Evolutionary conservation across 2,888 invertebrate species (phyloP).

Genomic region (Camptogramma bilineatum): DNA sequence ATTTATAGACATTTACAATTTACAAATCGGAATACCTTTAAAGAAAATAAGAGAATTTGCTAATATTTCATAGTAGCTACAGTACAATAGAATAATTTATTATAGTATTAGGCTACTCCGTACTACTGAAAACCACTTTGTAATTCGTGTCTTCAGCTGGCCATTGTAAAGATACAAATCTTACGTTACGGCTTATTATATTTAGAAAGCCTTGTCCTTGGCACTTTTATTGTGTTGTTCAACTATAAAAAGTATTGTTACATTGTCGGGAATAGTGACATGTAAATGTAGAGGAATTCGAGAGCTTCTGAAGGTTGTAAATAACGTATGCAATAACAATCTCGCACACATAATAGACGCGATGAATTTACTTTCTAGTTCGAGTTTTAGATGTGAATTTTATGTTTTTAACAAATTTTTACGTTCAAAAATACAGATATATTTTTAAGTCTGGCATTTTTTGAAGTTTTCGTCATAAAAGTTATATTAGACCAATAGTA

Average conservation of each 20-base stretch:
- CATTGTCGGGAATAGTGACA: constrained; percentile 26
- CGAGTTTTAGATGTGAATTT: constrained; percentile 1
- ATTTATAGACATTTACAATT: no score
- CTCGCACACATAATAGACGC: neutral
- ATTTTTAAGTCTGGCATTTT: neutral
- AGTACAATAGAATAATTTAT: no score
- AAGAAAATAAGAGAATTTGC: no score
- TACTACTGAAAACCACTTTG: neutral
- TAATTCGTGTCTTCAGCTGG: neutral
- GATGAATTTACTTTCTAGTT: constrained; percentile 4
- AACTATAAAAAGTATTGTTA: constrained; percentile 34
- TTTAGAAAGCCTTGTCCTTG: constrained; percentile 33
- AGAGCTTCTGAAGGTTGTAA: constrained; percentile 20
- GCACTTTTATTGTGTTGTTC: constrained; percentile 27
- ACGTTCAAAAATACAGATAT: neutral
- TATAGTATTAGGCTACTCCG: neutral
- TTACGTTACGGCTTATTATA: constrained; percentile 25
- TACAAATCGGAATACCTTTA: no score
- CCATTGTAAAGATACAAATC: constrained; percentile 2
- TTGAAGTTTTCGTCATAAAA: neutral
- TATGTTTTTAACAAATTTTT: neutral
- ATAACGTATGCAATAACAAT: constrained; percentile 12
- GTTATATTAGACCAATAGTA: neutral
- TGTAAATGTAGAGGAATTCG: constrained; percentile 19
- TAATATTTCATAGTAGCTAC: no score